Base-by-base conservation (phyloP, 2,888 invertebrate genomes). In the Alentia gelatinosa region DNA sequence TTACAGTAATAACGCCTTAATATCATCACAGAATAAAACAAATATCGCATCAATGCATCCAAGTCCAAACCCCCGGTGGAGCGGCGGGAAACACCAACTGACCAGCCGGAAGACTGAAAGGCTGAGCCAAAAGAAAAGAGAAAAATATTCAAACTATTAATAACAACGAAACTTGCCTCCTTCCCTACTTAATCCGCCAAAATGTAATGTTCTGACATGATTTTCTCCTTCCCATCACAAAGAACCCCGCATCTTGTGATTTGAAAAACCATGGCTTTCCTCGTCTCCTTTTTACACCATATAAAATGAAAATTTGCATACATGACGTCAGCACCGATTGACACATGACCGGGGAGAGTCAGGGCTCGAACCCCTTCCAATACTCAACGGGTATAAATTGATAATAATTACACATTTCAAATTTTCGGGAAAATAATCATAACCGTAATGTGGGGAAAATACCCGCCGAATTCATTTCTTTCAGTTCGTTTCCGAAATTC, bases 1-100 rank as follows among this genome's bases (percentile, higher is more conserved):
- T 47, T 47, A 47, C 30, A 86, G 42, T 47, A 47, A 26, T 47
- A 86, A 47, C 86, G 86, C 86, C 42, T 33, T 86, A 47, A 47
- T 50, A 86, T 86, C 86, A 86, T 86, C 86, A 86, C 86, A 86
- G 86, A 86, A 86, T 86, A 47, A 86, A 86, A 86, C 42, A 42
- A 86, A 50, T 86, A 86, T 26, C 30, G 86, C 33, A 86, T 86
- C 86, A 86, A 86, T 86, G 50, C 86, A 86, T 40, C 86, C 3
- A 42, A 86, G 86, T 86, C 86, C 86, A 86, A 50, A 47, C 50
- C 86, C 86, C 86, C 83, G 39, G 83, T n/a, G n/a, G 39, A 23
- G 40, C 83, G 30, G 47, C 47, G 30, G 30, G 7, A 19, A 86
- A 26, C 47, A 30, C 42, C 86, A 9, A n/a, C 47, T 50, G 30